A percentile compares a stretch with the other conserved stretches of the same genome.
phyloP scores from a whole-genome alignment of 2,113 vertebrate genomes.

The Choloepus hoffmanni region DNA sequence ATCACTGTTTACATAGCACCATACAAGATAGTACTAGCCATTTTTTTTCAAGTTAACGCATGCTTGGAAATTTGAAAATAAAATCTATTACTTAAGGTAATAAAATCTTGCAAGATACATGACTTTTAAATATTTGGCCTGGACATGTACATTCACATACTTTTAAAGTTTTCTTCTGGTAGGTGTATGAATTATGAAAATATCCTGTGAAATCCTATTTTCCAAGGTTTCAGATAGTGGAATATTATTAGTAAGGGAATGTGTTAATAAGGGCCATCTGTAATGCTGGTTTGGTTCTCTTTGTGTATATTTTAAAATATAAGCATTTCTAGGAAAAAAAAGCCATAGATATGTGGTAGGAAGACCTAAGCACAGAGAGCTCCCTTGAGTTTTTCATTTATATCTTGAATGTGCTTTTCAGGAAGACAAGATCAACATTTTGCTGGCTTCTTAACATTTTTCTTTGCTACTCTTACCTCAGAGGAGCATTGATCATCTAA shows the following conservation, averaged over 20 bases:
- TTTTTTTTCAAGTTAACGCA: conserved; percentile 25
- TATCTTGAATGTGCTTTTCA: conserved; percentile 64
- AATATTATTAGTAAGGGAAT: background rate
- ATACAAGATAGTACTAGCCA: background rate
- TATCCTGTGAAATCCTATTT: conserved; percentile 42
- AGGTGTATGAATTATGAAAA: conserved; percentile 10
- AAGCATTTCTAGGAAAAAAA: conserved; percentile 43
- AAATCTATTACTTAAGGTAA: conserved; percentile 17
- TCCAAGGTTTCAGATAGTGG: conserved; percentile 5
- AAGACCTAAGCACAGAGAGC: conserved; percentile 7
- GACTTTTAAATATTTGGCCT: conserved; percentile 16
- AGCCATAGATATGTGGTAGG: background rate
- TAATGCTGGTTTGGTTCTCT: conserved; percentile 1
- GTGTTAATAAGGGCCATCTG: background rate
- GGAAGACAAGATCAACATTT: conserved; percentile 65
- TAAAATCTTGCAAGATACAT: background rate
- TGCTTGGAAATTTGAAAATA: conserved; percentile 21
- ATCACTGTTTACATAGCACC: background rate
- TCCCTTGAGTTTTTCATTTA: conserved; percentile 48
- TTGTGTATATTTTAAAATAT: conserved; percentile 50
- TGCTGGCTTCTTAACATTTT: conserved; percentile 69
- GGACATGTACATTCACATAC: background rate
- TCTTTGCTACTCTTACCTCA: conserved; percentile 70
- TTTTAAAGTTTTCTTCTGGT: background rate
- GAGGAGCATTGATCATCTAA: conserved; percentile 64